Base-by-base conservation (phyloP, 2,113 vertebrate genomes). In the Trachemys scripta region DNA sequence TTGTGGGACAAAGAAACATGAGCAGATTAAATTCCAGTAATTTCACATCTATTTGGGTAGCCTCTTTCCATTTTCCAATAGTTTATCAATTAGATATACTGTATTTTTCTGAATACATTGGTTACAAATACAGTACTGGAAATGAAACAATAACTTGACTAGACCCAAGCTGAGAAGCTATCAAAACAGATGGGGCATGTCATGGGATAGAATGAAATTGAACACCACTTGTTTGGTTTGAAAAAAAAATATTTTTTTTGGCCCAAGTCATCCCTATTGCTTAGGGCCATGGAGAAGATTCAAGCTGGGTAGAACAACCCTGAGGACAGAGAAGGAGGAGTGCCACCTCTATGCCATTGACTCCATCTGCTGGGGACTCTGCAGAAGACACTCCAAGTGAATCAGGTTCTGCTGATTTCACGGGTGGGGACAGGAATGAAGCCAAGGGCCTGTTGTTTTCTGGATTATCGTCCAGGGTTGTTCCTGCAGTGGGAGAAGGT, bases 111-210 rank as follows among this genome's bases (percentile, higher is more conserved):
- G 47, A 35, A 9, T 85, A 81, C 10, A 3, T 84, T 42, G 27
- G 59, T 89, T 27, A 11, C 14, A 95, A 92, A 87, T n/a, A 47
- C 12, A 89, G 80, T 35, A 92, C 49, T 88, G 85, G 75, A 95
- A 91, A 87, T 86, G 4, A 0, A 87, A 90, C 78, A 76, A 83
- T 62, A 65, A 56, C 75, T 62, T 27, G 54, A 94, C 93, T 50
- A 90, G 69, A 91, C 24, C 65, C 47, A 91, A 56, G 3, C 10
- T 92, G 78, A 38, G 90, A 85, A 85, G 5, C 22, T 45, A 53
- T 76, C 59, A 57, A 47, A 85, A 85, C 4, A 57, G 94, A 90
- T 62, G 69, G 50, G 54, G 65, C 59, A 69, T 88, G 84, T 11
- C 62, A 76, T 50, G 88, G 50, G 54, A 91, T 7, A 88, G 45